Evolutionary conservation across 2,888 invertebrate species (phyloP), one percentile per base, ranked within the genome.

Genomic region (Drosophila vallismaia): DNA sequence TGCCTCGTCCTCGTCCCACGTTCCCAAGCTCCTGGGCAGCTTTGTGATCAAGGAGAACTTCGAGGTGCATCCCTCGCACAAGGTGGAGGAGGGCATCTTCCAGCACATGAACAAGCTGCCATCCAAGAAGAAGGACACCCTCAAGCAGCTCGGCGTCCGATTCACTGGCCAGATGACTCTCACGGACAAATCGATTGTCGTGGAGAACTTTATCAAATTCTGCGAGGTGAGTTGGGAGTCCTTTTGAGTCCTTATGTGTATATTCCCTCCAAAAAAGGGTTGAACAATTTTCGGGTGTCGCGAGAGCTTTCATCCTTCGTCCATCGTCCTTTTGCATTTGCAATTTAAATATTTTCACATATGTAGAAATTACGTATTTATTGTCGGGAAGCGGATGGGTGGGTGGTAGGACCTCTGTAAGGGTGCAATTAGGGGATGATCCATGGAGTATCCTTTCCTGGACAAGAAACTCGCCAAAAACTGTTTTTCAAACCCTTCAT

Each of bases 31-130:
- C 8, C 75, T 91, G 53, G 88, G 87, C 45, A 89, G 86, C 59
- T 91, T 91, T 75, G 83, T 87, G 74, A 90, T 91, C 74, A 91
- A 90, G 71, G 91, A 91, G 63, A 91, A 90, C 68, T 91, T 91
- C 51, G 92, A 91, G 44, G 91, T 90, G 52, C 92, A 91, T 87
- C 88, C 91, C 24, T 89, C 91, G 57, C 91, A 91, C 74, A 91
- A 91, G 64, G 91, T 91, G 56, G 91, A 91, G 76, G 91, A 91
- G 78, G 91, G 91, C 56, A 91, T 91, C 63, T 91, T 91, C 14
- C 91, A 91, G 77, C 91, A 91, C 67, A 91, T 91, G 91, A 91
- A 91, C 67, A 91, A 91, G 71, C 67, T 91, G 58, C 91, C 91
- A 31, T 74, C 90, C 2, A 91, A 91, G 71, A 91, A 91, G 71